Base-by-base conservation (phyloP, 2,113 vertebrate species). In the Oreotrochilus melanogaster region DNA sequence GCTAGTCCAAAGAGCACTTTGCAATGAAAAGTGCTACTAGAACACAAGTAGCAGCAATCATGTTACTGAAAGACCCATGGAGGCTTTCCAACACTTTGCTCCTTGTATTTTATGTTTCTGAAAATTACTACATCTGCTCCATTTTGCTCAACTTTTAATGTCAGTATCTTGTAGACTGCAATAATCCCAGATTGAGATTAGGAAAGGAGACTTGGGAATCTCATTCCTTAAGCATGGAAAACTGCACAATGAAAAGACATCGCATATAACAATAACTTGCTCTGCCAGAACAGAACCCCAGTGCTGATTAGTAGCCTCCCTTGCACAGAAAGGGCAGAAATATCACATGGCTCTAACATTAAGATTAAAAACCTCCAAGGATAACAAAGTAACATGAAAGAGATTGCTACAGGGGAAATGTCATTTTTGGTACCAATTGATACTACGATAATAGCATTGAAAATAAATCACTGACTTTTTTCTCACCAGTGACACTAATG, bases 361-460 rank as follows among this genome's bases (percentile, higher is more conserved):
- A 95, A 97, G 51, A 97, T 91, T 96, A 92, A 95, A 96, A 71
- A 48, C 57, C 62, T 43, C 2, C 69, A 90, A 94, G 74, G 96
- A 93, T 17, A 95, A 96, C 50, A 92, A 89, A 93, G 93, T 48
- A 88, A 74, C 48, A 30, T 2, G 8, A 58, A 48, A 83, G 60
- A 93, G 43, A 67, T 10, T 57, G 71, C 94, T 90, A 39, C 91
- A 94, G 73, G 89, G 78, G 78, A 70, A 94, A 91, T 86, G 23
- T 62, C 9, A 66, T 89, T 83, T 27, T 75, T 86, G 65, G 57
- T 70, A 78, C 22, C 48, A 85, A 69, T 25, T 66, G 22, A 81
- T 64, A 70, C 69, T 57, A 65, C 43, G 28, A 95, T 48, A 96
- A 78, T 7, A 76, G 51, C 72, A 76, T 67, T 91, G 79, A 88